Evolutionary conservation across 30 jellyfish, hydroid and myxozoan species (phyloP).

Genomic region (Mastigias papua): DNA sequence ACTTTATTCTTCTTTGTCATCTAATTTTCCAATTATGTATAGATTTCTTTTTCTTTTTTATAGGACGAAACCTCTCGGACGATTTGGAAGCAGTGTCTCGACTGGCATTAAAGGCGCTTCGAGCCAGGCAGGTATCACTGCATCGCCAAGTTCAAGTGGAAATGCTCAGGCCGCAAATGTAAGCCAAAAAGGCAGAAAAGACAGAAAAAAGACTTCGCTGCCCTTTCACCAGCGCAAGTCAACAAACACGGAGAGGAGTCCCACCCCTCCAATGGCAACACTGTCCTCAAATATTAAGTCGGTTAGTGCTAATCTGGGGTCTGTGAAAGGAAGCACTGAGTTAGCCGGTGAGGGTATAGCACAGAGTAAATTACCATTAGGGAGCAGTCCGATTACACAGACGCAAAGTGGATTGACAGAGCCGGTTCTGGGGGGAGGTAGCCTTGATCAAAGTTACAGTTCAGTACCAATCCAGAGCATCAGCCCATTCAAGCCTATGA

Average conservation of each 20-base stretch:
- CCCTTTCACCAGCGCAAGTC: constrained; percentile 70
- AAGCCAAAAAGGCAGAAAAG: constrained; percentile 46
- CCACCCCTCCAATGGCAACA: constrained; percentile 61
- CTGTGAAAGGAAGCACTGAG: constrained; percentile 20
- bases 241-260: constrained; percentile 67
- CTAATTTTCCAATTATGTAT: neutral
- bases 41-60: neutral
- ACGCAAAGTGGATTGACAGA: neutral
- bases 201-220: constrained; percentile 57
- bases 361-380: constrained; percentile 5
- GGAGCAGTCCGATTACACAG: constrained; percentile 34
- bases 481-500: constrained; percentile 14
- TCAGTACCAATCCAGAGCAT: constrained; percentile 44
- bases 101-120: constrained; percentile 22
- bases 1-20: no score
- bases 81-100: constrained; percentile 49
- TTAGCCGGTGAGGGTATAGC: constrained; percentile 1
- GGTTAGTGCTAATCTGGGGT: constrained; percentile 12
- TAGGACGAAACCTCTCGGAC: constrained; percentile 55
- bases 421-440: neutral
- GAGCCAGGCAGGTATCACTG: constrained; percentile 35
- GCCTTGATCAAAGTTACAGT: constrained; percentile 53
- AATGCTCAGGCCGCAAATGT: constrained; percentile 32
- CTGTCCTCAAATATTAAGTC: constrained; percentile 38
- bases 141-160: constrained; percentile 44